Percentiles rank a stretch among this genome's conserved stretches.
Evolutionary conservation across 1,140 invertebrate genomes (phyloP).

Genomic region (Lordiphosa clarofinis): DNA sequence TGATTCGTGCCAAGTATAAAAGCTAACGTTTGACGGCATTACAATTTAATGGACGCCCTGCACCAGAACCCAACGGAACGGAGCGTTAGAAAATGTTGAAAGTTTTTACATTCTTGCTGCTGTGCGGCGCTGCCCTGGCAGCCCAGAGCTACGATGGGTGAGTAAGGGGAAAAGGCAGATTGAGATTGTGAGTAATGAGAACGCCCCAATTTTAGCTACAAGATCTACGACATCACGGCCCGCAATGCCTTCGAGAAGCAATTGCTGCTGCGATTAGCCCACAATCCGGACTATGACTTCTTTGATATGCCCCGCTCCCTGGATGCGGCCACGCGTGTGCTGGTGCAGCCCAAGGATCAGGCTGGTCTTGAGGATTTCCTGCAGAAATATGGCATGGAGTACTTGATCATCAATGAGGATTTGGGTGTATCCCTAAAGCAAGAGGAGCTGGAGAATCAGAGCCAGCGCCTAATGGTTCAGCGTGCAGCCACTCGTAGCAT

Average conservation of each 20-base stretch:
- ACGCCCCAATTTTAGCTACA: constrained; percentile 41
- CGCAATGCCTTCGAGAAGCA: constrained; percentile 55
- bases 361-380: constrained; percentile 44
- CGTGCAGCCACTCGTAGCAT: constrained; percentile 42
- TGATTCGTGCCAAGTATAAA: constrained; percentile 40
- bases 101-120: constrained; percentile 37
- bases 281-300: constrained; percentile 57
- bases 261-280: constrained; percentile 46
- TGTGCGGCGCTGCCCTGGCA: constrained; percentile 45
- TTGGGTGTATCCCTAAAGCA: constrained; percentile 31
- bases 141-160: constrained; percentile 59
- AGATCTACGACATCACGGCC: constrained; percentile 64
- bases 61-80: constrained; percentile 41
- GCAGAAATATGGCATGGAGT: constrained; percentile 35
- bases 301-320: constrained; percentile 52
- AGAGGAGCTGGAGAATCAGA: constrained; percentile 29
- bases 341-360: constrained; percentile 68
- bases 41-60: constrained; percentile 41
- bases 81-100: constrained; percentile 48
- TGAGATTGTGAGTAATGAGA: neutral
- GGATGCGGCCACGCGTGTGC: constrained; percentile 47
- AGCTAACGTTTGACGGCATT: constrained; percentile 7
- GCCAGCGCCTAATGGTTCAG: constrained; percentile 31
- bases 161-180: constrained; percentile 27
- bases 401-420: constrained; percentile 45